A percentile compares a stretch with the other conserved stretches of the same genome.
Evolutionary conservation across 2,797 vertebrate genomes (phyloP).

Genomic region (Pseudomugil tenellus): DNA sequence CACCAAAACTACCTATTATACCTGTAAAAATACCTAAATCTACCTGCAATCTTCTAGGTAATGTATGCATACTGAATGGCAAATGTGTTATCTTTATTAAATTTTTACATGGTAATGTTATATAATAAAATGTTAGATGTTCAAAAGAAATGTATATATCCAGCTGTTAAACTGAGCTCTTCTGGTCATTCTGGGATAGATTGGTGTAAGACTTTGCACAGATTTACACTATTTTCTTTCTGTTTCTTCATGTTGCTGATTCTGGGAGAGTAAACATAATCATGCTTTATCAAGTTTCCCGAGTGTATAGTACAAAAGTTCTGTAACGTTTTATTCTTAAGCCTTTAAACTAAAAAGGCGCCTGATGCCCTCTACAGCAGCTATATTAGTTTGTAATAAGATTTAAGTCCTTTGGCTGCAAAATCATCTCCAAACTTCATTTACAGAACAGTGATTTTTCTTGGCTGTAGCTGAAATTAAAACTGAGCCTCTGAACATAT

Average conservation of each 20-base stretch:
- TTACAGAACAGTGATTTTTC: slow-evolving; percentile 1
- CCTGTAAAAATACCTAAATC: not conserved
- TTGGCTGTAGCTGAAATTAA: slow-evolving; percentile 9
- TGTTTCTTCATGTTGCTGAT: not conserved
- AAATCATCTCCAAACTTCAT: slow-evolving; percentile 17
- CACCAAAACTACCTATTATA: not conserved
- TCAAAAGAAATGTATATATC: not conserved
- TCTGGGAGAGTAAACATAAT: slow-evolving; percentile 1
- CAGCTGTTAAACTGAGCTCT: not conserved
- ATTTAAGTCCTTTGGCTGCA: slow-evolving; percentile 1
- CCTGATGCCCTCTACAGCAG: slow-evolving; percentile 9
- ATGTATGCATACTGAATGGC: not conserved
- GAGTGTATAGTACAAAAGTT: not conserved
- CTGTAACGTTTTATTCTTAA: slow-evolving; percentile 1
- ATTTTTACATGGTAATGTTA: not conserved
- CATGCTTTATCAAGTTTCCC: not conserved
- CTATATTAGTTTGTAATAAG: slow-evolving; percentile 24
- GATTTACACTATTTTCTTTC: not conserved
- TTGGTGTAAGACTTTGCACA: not conserved
- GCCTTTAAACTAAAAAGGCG: slow-evolving; percentile 8
- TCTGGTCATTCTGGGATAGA: not conserved
- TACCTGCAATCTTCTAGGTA: not conserved
- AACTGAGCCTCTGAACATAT: slow-evolving; percentile 10
- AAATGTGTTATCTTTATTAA: not conserved
- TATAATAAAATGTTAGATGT: not conserved